A percentile compares a stretch with the other conserved stretches of the same genome.
phyloP scores from a whole-genome alignment of 2,113 vertebrate species.

The Odobenus rosmarus region DNA sequence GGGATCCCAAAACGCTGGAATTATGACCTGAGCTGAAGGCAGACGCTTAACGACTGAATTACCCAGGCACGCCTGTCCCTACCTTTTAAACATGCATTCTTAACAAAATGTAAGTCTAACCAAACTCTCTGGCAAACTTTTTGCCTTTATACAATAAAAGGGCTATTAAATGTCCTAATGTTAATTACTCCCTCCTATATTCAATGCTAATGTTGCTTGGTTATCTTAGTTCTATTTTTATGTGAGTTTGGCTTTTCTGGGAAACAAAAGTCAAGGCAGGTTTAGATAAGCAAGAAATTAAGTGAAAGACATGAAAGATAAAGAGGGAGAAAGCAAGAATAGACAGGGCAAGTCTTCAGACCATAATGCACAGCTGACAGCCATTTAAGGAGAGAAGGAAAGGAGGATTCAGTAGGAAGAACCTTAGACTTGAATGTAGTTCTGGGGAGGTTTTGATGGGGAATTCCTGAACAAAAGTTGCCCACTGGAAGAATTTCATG shows the following conservation, averaged over 20 bases:
- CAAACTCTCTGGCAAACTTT: background rate
- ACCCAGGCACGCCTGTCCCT: background rate
- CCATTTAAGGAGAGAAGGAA: background rate
- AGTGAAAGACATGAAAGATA: background rate
- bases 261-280: background rate
- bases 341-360: background rate
- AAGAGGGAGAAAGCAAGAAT: background rate
- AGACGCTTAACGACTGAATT: too few relatives aligned
- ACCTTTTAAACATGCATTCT: background rate
- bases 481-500: background rate
- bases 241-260: background rate
- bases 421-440: background rate
- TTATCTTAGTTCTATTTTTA: background rate
- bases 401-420: background rate
- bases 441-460: background rate
- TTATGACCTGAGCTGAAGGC: too few relatives aligned
- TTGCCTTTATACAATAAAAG: background rate
- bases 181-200: background rate
- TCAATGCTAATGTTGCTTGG: background rate
- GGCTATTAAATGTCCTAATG: background rate
- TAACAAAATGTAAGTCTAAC: constrained; percentile 14
- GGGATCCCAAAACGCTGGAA: too few relatives aligned
- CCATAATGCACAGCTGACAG: background rate
- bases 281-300: background rate
- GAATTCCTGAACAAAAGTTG: background rate